phyloP scores from a whole-genome alignment of 1,140 invertebrate genomes.

The Asobara japonica region DNA sequence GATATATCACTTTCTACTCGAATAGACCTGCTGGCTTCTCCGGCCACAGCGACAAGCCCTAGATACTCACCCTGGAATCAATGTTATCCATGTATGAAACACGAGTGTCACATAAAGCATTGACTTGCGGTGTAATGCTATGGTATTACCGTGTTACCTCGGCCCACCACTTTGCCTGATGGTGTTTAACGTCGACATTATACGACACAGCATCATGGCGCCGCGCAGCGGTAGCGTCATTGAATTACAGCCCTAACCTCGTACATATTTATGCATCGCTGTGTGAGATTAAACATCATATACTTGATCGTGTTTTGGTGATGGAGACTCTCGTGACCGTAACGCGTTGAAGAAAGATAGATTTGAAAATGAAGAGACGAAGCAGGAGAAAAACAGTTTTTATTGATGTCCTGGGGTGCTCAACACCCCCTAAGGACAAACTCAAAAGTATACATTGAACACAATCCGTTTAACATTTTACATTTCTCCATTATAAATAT shows the following conservation, averaged over 20 bases:
- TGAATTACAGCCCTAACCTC: not conserved
- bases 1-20: not conserved
- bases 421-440: too few relatives aligned
- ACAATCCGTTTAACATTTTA: too few relatives aligned
- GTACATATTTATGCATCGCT: not conserved
- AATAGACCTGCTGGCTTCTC: not conserved
- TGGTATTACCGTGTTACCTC: slow-evolving; percentile 43
- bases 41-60: too few relatives aligned
- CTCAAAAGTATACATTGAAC: too few relatives aligned
- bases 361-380: too few relatives aligned
- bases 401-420: too few relatives aligned
- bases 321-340: not conserved
- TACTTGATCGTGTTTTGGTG: slow-evolving; percentile 12
- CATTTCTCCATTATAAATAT: too few relatives aligned
- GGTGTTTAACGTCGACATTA: slow-evolving; percentile 48
- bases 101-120: slow-evolving; percentile 41
- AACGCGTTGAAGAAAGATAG: slow-evolving; percentile 3
- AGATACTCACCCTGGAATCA: slow-evolving; percentile 17
- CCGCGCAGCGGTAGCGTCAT: slow-evolving; percentile 13
- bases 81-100: slow-evolving; percentile 12
- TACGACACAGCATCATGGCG: slow-evolving; percentile 34
- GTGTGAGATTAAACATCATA: not conserved
- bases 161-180: slow-evolving; percentile 40
- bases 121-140: slow-evolving; percentile 39
- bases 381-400: too few relatives aligned